Evolutionary conservation across 1,140 invertebrate species (phyloP).

Genomic region (Acromyrmex heyeri): DNA sequence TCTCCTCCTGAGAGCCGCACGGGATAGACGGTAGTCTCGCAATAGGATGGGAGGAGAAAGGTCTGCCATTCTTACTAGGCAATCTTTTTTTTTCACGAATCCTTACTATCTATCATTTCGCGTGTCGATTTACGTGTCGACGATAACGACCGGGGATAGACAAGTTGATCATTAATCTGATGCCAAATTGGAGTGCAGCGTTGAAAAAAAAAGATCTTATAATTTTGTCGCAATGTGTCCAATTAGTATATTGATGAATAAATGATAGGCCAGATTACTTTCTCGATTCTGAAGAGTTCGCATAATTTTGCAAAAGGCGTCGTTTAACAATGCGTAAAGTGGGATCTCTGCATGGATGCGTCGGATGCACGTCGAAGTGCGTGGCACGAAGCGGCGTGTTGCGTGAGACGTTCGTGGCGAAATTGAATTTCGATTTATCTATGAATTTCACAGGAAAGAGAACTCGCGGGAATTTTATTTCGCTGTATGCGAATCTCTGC

Average conservation of each 20-base stretch:
- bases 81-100: conserved; percentile 57
- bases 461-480: not conserved
- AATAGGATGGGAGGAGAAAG: conserved; percentile 23
- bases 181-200: conserved; percentile 48
- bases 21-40: not conserved
- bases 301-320: conserved; percentile 55
- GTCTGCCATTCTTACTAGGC: conserved; percentile 31
- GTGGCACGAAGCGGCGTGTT: conserved; percentile 35
- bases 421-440: not conserved
- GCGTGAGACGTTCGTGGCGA: conserved; percentile 9
- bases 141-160: not conserved
- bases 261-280: conserved; percentile 32
- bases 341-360: conserved; percentile 49
- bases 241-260: conserved; percentile 49
- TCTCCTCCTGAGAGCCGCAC: not conserved
- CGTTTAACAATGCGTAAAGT: conserved; percentile 52
- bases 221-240: conserved; percentile 42
- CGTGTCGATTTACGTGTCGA: conserved; percentile 29
- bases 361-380: conserved; percentile 29
- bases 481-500: not conserved
- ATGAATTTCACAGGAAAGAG: not conserved
- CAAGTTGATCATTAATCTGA: conserved; percentile 21
- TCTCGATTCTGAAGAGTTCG: not conserved
- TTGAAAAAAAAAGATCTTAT: conserved; percentile 44
- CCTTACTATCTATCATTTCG: conserved; percentile 40